Conservation (phyloP, 2,113 vertebrate genomes). For the Psilopsiagon aymara region DNA sequence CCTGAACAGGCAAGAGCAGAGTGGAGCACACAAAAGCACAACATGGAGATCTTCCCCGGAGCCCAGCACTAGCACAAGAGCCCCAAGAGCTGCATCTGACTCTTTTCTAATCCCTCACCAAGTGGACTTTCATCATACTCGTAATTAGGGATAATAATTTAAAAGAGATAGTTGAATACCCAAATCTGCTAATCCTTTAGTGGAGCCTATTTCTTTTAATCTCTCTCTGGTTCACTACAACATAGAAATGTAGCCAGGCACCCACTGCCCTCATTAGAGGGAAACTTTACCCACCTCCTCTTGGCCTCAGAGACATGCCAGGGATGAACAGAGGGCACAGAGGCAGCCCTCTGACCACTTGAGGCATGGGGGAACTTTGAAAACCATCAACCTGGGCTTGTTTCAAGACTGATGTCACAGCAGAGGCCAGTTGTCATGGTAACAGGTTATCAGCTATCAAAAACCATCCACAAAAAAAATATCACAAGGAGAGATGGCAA, state of each 20-base stretch:
- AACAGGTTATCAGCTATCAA: constrained; percentile 45
- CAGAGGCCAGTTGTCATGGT: constrained; percentile 35
- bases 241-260: constrained; percentile 20
- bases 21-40: not conserved
- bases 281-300: constrained; percentile 7
- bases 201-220: constrained; percentile 30
- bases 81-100: not conserved
- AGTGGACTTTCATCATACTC: constrained; percentile 4
- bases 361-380: constrained; percentile 34
- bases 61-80: not conserved
- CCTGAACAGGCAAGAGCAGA: not conserved
- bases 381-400: constrained; percentile 11
- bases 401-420: constrained; percentile 37
- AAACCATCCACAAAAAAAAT: not conserved
- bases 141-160: constrained; percentile 64
- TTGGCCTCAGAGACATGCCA: not conserved
- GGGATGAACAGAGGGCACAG: not conserved
- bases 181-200: constrained; percentile 62
- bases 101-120: constrained; percentile 45
- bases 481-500: not conserved
- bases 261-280: constrained; percentile 48
- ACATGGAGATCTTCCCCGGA: not conserved
- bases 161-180: constrained; percentile 55
- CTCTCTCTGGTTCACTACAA: constrained; percentile 17
- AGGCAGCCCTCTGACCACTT: constrained; percentile 4